Percentiles rank a stretch among this genome's conserved stretches.
Conservation (phyloP, 1,140 invertebrate species). For the Bradysia coprophila region DNA sequence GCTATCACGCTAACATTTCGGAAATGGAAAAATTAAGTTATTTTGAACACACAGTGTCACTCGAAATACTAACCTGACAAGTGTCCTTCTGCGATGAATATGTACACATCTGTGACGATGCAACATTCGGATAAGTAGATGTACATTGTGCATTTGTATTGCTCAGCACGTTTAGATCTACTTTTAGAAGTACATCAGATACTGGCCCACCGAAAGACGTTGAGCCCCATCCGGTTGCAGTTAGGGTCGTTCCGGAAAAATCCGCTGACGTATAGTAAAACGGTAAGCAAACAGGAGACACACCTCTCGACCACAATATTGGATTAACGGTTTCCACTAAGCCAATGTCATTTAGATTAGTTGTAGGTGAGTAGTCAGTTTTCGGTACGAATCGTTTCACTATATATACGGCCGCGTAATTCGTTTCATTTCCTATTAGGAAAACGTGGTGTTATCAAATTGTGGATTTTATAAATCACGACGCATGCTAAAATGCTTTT, state of each 20-base stretch:
- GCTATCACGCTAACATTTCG: conserved; percentile 15
- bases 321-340: conserved; percentile 5
- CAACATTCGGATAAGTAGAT: not conserved
- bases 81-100: conserved; percentile 16
- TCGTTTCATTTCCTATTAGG: no score
- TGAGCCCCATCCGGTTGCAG: conserved; percentile 21
- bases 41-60: no score
- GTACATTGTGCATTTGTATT: no score
- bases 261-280: conserved; percentile 1
- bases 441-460: no score
- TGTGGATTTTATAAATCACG: no score
- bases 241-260: no score
- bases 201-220: conserved; percentile 19
- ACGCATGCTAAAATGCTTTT: no score
- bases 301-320: conserved; percentile 8
- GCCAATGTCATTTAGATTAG: conserved; percentile 16
- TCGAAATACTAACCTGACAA: conserved; percentile 8
- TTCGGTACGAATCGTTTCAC: no score
- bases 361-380: no score
- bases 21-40: no score
- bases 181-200: conserved; percentile 13
- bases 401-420: no score
- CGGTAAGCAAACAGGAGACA: conserved; percentile 18
- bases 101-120: conserved; percentile 4
- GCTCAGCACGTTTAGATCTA: conserved; percentile 17